These are phyloP conservation scores for Macrosoma leucophasiata DNA, from an alignment of 2,888 invertebrate species.

Conservation along the genomic window DNA sequence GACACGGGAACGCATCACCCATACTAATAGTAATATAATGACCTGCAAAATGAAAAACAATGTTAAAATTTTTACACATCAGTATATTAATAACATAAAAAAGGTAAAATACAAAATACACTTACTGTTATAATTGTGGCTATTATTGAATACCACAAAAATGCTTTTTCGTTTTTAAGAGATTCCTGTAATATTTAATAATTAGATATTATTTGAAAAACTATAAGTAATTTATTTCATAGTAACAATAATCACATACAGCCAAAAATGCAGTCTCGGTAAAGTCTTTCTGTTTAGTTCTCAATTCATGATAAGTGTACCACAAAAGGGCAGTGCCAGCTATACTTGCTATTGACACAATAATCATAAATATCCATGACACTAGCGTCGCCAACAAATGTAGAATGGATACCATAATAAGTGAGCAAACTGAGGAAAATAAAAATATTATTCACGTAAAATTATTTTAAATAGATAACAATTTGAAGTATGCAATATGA, in stretches of 20 bases:
- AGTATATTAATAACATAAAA: not conserved
- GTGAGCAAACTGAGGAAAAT: conserved; percentile 83
- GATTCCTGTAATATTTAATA: conserved; percentile 80
- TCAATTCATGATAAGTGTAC: conserved; percentile 91
- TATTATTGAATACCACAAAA: conserved; percentile 88
- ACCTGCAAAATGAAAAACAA: conserved; percentile 60
- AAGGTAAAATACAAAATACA: conserved; percentile 22
- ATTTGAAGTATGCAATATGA: too few species aligned
- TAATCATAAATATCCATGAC: conserved; percentile 90
- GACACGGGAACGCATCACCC: conserved; percentile 86
- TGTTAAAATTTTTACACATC: not conserved
- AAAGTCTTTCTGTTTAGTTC: conserved; percentile 68
- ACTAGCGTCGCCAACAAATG: conserved; percentile 89
- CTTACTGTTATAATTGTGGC: conserved; percentile 91
- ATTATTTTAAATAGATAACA: too few species aligned
- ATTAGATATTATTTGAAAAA: too few species aligned
- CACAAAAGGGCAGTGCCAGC: conserved; percentile 88
- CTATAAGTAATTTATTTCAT: conserved; percentile 5
- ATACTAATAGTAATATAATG: conserved; percentile 82
- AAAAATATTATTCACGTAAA: not conserved
- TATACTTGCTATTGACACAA: conserved; percentile 84
- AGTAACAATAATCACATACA: conserved; percentile 38
- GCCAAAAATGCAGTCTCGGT: conserved; percentile 43
- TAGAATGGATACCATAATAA: conserved; percentile 87
- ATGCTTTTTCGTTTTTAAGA: conserved; percentile 89